phyloP scores from a whole-genome alignment of 2,888 invertebrate genomes.

The Megamerina dolium region DNA sequence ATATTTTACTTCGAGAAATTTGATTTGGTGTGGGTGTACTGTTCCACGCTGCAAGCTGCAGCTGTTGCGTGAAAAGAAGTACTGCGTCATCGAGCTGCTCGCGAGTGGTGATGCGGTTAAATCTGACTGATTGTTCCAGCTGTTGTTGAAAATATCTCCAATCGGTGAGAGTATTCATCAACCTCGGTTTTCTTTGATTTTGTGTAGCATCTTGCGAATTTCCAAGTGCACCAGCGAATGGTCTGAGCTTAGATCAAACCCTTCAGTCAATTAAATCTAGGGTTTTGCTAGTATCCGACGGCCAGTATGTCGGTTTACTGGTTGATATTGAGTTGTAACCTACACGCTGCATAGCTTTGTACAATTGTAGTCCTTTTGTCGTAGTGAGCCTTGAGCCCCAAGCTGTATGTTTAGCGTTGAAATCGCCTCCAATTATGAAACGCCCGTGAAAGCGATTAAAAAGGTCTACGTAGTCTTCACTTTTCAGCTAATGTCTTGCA shows the following conservation, averaged over 20 bases:
- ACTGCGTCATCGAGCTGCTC: constrained; percentile 1
- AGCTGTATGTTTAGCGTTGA: not conserved
- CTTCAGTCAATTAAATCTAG: not conserved
- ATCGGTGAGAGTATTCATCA: not conserved
- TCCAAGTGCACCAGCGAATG: not conserved
- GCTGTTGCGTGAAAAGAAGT: not conserved
- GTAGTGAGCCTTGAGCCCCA: not conserved
- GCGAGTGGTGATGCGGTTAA: not conserved
- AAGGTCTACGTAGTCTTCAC: not conserved
- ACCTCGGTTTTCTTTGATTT: not conserved
- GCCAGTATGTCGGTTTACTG: not conserved
- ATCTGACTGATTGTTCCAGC: not conserved
- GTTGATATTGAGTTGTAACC: constrained; percentile 2
- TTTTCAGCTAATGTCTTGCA: not conserved
- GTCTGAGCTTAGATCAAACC: not conserved
- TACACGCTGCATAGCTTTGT: constrained; percentile 1
- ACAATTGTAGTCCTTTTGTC: not conserved
- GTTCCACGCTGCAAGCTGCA: not conserved
- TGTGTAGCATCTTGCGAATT: not conserved
- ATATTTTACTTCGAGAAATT: not conserved
- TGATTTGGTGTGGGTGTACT: constrained; percentile 1
- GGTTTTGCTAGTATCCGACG: not conserved
- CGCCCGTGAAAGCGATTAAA: not conserved
- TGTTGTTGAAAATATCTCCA: not conserved
- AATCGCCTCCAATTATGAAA: not conserved